Base-by-base conservation (phyloP, 2,113 vertebrate species). In the Taurulus bubalis region DNA sequence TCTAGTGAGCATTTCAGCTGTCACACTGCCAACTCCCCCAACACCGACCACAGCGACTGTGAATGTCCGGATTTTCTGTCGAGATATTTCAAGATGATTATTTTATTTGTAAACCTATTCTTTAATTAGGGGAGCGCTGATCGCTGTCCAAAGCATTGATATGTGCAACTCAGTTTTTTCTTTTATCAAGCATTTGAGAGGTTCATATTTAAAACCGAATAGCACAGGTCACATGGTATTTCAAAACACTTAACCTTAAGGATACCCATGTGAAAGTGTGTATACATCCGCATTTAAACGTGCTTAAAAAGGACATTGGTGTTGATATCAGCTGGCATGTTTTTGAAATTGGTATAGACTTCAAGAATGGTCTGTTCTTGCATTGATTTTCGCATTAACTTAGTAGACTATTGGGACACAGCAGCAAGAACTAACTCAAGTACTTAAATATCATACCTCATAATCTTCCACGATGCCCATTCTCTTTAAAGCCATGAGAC, bases 381-480 rank as follows among this genome's bases (percentile, higher is more conserved):
- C 47, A 49, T 20, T 18, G 16, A 20, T 49, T 49, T 47, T 18
- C 22, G 40, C 40, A n/a, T 53, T 53, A 10, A 22, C 51, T 53
- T 53, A 8, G 6, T 53, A 53, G 9, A 55, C 10, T 55, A 32
- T 24, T 24, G 38, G 24, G 16, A 8, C 16, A 6, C 3, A 38
- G 18, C 24, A 53, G 22, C 40, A 49, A 24, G 1, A 26, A 14
- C 62, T 32, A 30, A 66, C 24, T 28, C 15, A 56, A 30, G 26
- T 32, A 26, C 2, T 18, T 26, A 7, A 12, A 53, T 3, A 15
- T 38, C 40, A 36, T 95, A 99, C 98, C 97, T 99, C 98, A 56
- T 99, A 99, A 91, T 99, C 95, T 28, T 96, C 93, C 77, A 99
- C 98, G 83, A 99, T 98, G 64, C 98, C 98, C 98, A 99, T 99